Percentiles rank a stretch among this genome's conserved stretches.
Conservation (phyloP, 1,140 invertebrate species). For the Dreissena rostriformis region DNA sequence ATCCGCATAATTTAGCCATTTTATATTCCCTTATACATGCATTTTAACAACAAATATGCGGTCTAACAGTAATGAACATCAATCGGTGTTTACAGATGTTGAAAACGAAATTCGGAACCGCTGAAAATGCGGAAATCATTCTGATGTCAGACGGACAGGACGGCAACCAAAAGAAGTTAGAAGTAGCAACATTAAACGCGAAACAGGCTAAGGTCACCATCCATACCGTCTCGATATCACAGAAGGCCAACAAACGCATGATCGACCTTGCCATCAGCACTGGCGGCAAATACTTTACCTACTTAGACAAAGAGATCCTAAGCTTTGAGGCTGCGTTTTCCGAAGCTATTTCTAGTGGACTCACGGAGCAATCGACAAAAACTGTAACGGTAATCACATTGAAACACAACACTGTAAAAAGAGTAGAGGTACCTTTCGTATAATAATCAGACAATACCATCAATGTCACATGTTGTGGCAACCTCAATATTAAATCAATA, state of each 20-base stretch:
- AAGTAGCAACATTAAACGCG: neutral
- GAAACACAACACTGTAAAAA: neutral
- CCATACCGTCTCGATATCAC: conserved; percentile 12
- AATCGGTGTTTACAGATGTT: neutral
- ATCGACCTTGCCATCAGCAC: neutral
- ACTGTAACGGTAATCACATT: neutral
- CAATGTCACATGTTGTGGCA: neutral
- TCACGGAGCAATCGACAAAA: neutral
- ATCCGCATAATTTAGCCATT: too few relatives aligned
- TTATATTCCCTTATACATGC: too few relatives aligned
- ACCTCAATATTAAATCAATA: too few relatives aligned
- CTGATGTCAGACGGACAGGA: conserved; percentile 30
- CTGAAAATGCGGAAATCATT: conserved; percentile 22
- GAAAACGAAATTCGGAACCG: neutral
- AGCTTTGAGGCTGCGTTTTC: conserved; percentile 6
- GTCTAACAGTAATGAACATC: too few relatives aligned
- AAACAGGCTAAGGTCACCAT: conserved; percentile 8
- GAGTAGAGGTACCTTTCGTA: neutral
- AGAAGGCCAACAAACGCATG: conserved; percentile 1
- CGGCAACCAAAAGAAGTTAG: neutral
- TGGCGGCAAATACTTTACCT: conserved; percentile 5
- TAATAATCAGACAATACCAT: neutral
- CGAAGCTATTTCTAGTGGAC: neutral
- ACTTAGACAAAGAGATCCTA: neutral
- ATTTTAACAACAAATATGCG: too few relatives aligned